Evolutionary conservation across 2,113 vertebrate species (phyloP).

Genomic region (Pteropus alecto): DNA sequence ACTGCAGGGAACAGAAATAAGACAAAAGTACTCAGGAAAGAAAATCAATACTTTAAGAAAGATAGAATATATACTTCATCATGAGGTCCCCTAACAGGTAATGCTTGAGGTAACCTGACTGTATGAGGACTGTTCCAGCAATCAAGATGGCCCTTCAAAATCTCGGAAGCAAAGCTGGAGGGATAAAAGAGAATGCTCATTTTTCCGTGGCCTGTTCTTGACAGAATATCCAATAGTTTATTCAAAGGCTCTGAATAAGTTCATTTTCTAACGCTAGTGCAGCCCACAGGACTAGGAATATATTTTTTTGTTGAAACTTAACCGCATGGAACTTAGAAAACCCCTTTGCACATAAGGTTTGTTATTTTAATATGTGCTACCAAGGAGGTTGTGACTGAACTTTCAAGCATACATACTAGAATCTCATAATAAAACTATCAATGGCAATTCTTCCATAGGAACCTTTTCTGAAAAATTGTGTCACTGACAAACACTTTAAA

Average conservation of each 20-base stretch:
- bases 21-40: not conserved
- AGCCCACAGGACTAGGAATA: not conserved
- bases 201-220: not conserved
- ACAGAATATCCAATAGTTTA: not conserved
- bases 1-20: not conserved
- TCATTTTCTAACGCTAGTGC: not conserved
- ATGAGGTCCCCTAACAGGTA: not conserved
- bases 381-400: not conserved
- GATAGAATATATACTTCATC: not conserved
- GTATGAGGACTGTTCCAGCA: not conserved
- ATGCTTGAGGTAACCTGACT: not conserved
- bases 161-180: not conserved
- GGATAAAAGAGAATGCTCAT: not conserved
- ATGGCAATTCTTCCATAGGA: not conserved
- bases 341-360: not conserved
- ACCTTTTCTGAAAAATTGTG: not conserved
- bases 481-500: not conserved
- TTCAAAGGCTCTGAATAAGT: not conserved
- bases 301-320: not conserved
- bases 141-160: rapidly evolving
- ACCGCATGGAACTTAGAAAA: not conserved
- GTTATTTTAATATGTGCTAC: not conserved
- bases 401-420: not conserved
- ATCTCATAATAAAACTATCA: not conserved
- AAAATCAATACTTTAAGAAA: not conserved